Conservation (phyloP, 2,888 invertebrate species). For the Caradrina clavipalpis region DNA sequence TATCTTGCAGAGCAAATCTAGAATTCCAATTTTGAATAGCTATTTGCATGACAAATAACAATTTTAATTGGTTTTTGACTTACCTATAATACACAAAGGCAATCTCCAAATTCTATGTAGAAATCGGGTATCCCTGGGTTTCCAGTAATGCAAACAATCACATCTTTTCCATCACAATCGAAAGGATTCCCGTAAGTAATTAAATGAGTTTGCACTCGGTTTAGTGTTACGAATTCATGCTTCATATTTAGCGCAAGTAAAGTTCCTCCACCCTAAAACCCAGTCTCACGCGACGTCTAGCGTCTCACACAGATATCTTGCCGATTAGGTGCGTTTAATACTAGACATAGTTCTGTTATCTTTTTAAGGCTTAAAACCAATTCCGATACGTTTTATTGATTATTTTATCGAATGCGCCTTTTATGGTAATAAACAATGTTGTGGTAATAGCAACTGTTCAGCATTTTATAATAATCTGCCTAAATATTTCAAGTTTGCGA, state of each 20-base stretch:
- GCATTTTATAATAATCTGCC: too few relatives aligned
- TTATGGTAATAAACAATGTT: neutral
- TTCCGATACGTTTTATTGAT: neutral
- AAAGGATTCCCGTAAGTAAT: constrained; percentile 94
- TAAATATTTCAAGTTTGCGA: too few relatives aligned
- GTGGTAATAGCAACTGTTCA: too few relatives aligned
- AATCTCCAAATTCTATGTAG: constrained; percentile 94
- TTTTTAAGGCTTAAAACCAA: constrained; percentile 8
- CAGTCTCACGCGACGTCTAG: neutral
- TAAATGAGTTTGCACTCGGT: constrained; percentile 93
- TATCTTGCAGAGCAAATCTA: too few relatives aligned
- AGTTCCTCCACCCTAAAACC: neutral
- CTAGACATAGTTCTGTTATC: constrained; percentile 4
- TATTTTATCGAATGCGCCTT: neutral
- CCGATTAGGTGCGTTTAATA: neutral
- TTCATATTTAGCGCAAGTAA: constrained; percentile 66
- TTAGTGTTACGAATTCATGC: constrained; percentile 82
- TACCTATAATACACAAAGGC: constrained; percentile 95
- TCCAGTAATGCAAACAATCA: constrained; percentile 95
- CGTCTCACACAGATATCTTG: neutral
- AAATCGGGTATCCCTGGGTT: constrained; percentile 97
- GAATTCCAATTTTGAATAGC: too few relatives aligned
- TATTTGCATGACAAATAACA: too few relatives aligned
- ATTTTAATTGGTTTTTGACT: constrained; percentile 50
- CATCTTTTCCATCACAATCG: constrained; percentile 88